Evolutionary conservation across 2,113 vertebrate species (phyloP).

Genomic region (Mirza zaza): DNA sequence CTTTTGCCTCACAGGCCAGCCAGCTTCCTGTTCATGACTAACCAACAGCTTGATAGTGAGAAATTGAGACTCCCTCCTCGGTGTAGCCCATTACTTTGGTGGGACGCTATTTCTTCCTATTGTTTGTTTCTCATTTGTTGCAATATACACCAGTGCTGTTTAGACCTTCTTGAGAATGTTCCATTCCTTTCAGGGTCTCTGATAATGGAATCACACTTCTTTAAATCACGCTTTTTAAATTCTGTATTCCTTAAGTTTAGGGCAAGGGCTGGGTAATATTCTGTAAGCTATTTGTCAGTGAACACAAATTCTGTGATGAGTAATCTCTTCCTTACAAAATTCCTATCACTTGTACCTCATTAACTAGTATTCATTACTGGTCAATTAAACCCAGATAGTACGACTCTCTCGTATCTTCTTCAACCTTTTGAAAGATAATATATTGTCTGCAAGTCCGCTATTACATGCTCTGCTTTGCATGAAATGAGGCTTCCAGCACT

Average conservation of each 20-base stretch:
- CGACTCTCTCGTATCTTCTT: background rate
- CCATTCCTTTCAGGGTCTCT: background rate
- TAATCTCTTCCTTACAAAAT: background rate
- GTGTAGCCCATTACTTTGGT: background rate
- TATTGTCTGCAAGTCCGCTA: background rate
- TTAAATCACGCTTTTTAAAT: background rate
- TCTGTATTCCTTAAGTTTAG: background rate
- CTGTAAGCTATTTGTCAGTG: too few species aligned
- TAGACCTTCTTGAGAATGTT: background rate
- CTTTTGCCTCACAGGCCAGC: background rate
- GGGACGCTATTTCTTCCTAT: background rate
- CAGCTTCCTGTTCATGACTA: background rate
- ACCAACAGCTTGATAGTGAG: background rate
- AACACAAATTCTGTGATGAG: background rate
- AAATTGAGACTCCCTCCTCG: background rate
- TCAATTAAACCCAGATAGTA: background rate
- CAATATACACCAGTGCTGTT: background rate
- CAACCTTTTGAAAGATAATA: background rate
- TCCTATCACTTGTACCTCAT: background rate
- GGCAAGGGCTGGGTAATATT: background rate
- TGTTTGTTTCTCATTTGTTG: background rate
- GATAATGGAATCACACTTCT: background rate
- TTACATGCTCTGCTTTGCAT: background rate
- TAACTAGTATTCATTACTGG: background rate
- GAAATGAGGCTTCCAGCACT: background rate